Base-by-base conservation (phyloP, 35 echinoderm and acorn worm species). In the Heliocidaris tuberculata region DNA sequence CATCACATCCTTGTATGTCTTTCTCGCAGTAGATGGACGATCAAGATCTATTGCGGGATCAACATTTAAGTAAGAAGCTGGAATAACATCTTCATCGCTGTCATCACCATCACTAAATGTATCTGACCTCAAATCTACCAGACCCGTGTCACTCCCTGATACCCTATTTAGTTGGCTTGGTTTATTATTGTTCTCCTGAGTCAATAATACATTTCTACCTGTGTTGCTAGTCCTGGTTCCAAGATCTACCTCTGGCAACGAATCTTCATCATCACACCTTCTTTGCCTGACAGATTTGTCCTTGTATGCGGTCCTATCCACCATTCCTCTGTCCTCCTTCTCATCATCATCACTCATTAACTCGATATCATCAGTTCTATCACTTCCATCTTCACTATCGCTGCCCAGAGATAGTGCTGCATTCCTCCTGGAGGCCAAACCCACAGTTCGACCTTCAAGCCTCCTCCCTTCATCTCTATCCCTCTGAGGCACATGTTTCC, bases 1-100 rank as follows among this genome's bases (percentile, higher is more conserved):
- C 56, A 99, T 97, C 0, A 97, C 98, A 86, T 70, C 86, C 31
- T 93, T 91, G 93, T 99, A 99, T 9, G 94, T 56, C 8, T 93
- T 19, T 60, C 90, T 94, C 2, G 96, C 98, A 95, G 90, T 50
- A 15, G 49, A 93, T 35, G 48, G 30, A 12, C 78, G 6, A 86
- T 90, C 94, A 86, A 93, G 29, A 78, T 90, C 32, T 47, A 48
- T 6, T 9, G 59, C 13, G 7, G 6, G 60, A n/a, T 60, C 31
- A 11, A 13, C 2, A 31, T 92, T 50, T 21, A 59, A 59, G 47
- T 92, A 93, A 19, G 48, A 30, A 49, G 9, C 60, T 30, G n/a
- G 88, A 6, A 52, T 31, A n/a, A 31, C 30, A 93, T 93, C 90
- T 31, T 59, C 90, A 92, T 95, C 61, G 10, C 30, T 9, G 9